Percentiles rank a stretch among this genome's conserved stretches.
Conservation (phyloP, 2,797 vertebrate genomes). For the Sphenopsis melanotis region DNA sequence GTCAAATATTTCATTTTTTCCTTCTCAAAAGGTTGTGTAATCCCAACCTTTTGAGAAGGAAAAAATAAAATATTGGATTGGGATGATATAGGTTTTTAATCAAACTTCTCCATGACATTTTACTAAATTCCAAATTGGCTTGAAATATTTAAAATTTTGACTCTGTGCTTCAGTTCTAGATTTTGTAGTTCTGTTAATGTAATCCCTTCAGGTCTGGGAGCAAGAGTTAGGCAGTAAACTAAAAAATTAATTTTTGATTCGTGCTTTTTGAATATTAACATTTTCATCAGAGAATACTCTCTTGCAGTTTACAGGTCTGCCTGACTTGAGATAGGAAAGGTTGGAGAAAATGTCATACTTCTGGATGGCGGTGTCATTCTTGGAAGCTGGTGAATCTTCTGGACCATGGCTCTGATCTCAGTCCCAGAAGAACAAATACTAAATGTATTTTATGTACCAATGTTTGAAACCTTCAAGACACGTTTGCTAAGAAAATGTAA, state of each 20-base stretch:
- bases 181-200: neutral
- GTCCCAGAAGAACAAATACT: neutral
- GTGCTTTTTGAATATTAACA: neutral
- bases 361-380: neutral
- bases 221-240: fast-evolving
- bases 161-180: neutral
- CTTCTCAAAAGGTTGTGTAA: no score
- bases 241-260: neutral
- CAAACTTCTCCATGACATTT: neutral
- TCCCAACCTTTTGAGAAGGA: neutral
- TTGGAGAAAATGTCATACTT: neutral
- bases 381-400: neutral
- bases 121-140: neutral
- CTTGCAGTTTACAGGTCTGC: neutral
- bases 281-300: neutral
- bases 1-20: no score
- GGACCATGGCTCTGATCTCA: neutral
- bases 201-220: neutral
- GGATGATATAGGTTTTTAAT: neutral
- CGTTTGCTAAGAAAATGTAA: neutral
- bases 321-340: neutral
- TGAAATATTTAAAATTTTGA: neutral
- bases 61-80: neutral
- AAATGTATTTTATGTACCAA: neutral
- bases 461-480: neutral